A percentile compares a stretch with the other conserved stretches of the same genome.
These are phyloP conservation scores for Equus przewalskii DNA, from an alignment of 2,113 vertebrate species.

Conservation along the genomic window DNA sequence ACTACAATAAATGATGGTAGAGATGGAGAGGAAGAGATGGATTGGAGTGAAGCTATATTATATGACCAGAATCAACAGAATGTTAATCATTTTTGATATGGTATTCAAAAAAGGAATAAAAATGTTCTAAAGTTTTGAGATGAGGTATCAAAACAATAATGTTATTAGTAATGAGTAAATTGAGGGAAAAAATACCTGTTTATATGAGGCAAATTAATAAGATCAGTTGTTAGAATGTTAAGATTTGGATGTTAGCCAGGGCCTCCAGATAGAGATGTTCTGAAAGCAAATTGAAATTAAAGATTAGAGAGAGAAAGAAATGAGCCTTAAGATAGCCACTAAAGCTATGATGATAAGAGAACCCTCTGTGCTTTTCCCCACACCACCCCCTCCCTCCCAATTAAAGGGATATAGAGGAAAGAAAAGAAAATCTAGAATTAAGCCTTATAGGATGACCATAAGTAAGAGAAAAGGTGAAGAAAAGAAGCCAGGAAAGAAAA, in stretches of 20 bases:
- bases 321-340: neutral
- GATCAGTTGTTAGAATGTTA: neutral
- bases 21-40: neutral
- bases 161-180: neutral
- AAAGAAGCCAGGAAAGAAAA: neutral
- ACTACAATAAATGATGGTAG: neutral
- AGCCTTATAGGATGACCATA: neutral
- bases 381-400: neutral
- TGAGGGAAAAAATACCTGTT: neutral
- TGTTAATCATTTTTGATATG: neutral
- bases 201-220: constrained; percentile 43
- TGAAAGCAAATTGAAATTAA: constrained; percentile 37
- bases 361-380: neutral
- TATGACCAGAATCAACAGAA: constrained; percentile 29
- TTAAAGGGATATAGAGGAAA: neutral
- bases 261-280: neutral
- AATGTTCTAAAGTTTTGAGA: constrained; percentile 2
- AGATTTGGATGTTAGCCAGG: neutral
- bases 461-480: neutral
- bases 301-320: constrained; percentile 21
- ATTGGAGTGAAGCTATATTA: neutral
- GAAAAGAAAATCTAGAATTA: constrained; percentile 32
- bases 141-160: neutral
- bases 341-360: neutral
- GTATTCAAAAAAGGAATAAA: neutral